Base-by-base conservation (phyloP, 2,888 invertebrate species). In the Drosophila ezoana region DNA sequence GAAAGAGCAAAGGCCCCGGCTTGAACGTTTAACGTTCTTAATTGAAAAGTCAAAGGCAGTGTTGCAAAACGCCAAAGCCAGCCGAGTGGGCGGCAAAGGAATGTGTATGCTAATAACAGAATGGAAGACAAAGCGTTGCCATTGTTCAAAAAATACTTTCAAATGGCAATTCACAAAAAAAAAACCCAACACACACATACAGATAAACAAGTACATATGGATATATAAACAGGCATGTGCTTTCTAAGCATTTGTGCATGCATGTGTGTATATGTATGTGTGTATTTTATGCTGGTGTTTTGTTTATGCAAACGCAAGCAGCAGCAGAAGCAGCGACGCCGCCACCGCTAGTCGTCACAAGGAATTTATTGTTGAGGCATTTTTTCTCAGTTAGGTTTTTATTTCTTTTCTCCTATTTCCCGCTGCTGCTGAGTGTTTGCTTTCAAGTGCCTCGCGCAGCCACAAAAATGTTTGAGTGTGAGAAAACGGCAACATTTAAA, bases 301-400 rank as follows among this genome's bases (percentile, higher is more conserved):
- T 72, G 72, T 62, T 64, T 76, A 73, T 63, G 63, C 63, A 58
- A 58, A 74, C 79, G 74, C 63, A 49, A 60, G 54, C 73, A 72
- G 37, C 54, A 52, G 35, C 38, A 59, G 13, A 56, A 49, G 18
- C 58, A 61, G 45, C 75, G 41, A 3, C 20, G 18, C 2, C 18
- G 18, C 3, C 18, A 20, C 18, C 20, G 6, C 23, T 8, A 23
- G 23, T 23, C 23, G 64, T 64, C 83, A 70, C 86, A 85, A 85
- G 88, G 71, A 89, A 88, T 89, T 89, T 81, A 71, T 85, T 85
- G 88, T 85, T 85, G 89, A 79, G 89, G 86, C 79, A 85, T 71
- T 80, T 79, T 64, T 43, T 69, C 56, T 73, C 45, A 51, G 51
- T 80, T 81, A 35, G 52, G 37, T 68, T 67, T 70, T 72, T 56